phyloP scores from a whole-genome alignment of 2,797 vertebrate genomes.

The Molossus alvarezi region DNA sequence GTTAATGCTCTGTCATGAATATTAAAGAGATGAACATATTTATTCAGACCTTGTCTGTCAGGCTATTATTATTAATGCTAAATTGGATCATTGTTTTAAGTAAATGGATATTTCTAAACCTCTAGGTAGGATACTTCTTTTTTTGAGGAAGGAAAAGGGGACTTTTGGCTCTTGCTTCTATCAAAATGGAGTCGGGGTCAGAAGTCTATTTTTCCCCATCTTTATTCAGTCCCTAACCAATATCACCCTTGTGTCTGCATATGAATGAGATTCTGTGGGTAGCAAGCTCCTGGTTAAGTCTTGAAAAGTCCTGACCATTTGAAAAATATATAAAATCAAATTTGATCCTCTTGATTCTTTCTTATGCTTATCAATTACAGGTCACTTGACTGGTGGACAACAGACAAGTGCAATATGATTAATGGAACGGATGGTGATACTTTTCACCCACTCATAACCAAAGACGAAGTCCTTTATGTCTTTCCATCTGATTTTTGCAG shows the following conservation, averaged over 20 bases:
- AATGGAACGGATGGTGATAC: slow-evolving; percentile 97
- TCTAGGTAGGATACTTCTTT: background rate
- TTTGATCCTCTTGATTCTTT: background rate
- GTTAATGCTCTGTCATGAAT: background rate
- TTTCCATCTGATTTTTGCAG: slow-evolving; percentile 98
- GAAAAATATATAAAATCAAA: background rate
- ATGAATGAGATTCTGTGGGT: background rate
- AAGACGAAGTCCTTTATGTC: slow-evolving; percentile 94
- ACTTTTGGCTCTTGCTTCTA: background rate
- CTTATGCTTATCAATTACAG: slow-evolving; percentile 86
- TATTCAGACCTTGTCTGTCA: background rate
- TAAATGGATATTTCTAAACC: background rate
- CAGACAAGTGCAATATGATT: slow-evolving; percentile 96
- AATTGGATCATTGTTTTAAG: slow-evolving; percentile 15
- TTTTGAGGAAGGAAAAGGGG: background rate
- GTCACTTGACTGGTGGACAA: slow-evolving; percentile 95
- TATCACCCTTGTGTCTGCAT: background rate
- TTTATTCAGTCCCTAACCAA: background rate
- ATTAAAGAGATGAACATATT: background rate
- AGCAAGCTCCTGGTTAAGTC: background rate
- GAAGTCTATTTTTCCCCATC: background rate
- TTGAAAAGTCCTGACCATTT: background rate
- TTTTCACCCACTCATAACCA: slow-evolving; percentile 95
- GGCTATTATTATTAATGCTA: background rate
- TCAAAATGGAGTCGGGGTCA: background rate